Conservation (phyloP, 1,140 invertebrate genomes). For the Drosophila lacertosa region DNA sequence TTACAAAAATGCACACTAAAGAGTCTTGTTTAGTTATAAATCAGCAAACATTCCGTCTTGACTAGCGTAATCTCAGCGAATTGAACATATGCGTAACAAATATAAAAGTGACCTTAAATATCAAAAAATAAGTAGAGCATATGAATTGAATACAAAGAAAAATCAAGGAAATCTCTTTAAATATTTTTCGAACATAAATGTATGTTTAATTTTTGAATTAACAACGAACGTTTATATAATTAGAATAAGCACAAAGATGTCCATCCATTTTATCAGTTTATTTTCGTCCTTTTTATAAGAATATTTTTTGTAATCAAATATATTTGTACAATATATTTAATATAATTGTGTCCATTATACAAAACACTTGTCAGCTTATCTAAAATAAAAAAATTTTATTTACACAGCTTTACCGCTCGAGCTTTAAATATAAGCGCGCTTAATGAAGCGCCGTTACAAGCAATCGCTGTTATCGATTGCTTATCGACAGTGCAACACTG, state of each 20-base stretch:
- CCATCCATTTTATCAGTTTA: slow-evolving; percentile 49
- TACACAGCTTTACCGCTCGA: not conserved
- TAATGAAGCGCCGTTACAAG: not conserved
- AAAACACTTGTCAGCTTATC: slow-evolving; percentile 32
- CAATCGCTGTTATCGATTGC: slow-evolving; percentile 19
- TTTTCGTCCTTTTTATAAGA: slow-evolving; percentile 35
- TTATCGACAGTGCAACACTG: slow-evolving; percentile 21
- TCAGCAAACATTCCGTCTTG: slow-evolving; percentile 60
- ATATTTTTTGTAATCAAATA: slow-evolving; percentile 11
- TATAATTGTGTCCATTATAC: slow-evolving; percentile 58
- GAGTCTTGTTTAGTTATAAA: slow-evolving; percentile 64
- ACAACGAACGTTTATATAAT: slow-evolving; percentile 44
- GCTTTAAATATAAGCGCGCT: not conserved
- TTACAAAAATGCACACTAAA: slow-evolving; percentile 41
- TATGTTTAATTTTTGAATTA: slow-evolving; percentile 37
- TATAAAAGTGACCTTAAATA: slow-evolving; percentile 78
- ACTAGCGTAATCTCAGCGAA: slow-evolving; percentile 47
- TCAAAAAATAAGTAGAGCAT: slow-evolving; percentile 65
- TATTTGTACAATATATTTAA: slow-evolving; percentile 40
- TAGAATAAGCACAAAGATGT: slow-evolving; percentile 33
- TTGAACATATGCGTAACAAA: slow-evolving; percentile 51
- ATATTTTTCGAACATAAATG: slow-evolving; percentile 42
- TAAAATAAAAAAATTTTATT: slow-evolving; percentile 36
- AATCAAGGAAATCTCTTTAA: slow-evolving; percentile 38
- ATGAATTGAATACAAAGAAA: slow-evolving; percentile 30